These are phyloP conservation scores for Polia nebulosa DNA, from an alignment of 2,888 invertebrate genomes.

Conservation along the genomic window DNA sequence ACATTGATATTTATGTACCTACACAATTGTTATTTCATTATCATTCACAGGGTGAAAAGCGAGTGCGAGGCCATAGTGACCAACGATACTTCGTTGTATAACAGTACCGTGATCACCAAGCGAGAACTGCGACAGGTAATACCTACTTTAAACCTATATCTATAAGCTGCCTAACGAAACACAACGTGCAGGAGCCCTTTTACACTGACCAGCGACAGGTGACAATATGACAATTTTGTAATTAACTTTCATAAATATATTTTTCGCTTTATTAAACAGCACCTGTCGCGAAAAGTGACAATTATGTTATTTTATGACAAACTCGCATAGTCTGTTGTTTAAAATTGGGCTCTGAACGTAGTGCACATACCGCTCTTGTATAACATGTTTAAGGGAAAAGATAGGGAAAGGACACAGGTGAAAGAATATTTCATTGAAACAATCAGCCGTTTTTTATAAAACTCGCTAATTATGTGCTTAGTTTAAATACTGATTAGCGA, in stretches of 20 bases:
- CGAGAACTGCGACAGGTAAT: conserved; percentile 83
- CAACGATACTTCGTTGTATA: conserved; percentile 81
- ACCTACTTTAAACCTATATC: conserved; percentile 13
- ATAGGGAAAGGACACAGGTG: too few species aligned
- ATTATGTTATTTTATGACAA: not conserved
- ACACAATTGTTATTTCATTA: conserved; percentile 65
- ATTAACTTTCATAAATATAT: not conserved
- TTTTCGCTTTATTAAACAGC: too few species aligned
- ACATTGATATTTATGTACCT: conserved; percentile 50
- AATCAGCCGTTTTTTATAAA: too few species aligned
- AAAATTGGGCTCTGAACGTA: not conserved
- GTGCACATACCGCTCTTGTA: not conserved
- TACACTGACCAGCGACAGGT: not conserved
- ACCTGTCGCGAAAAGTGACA: not conserved
- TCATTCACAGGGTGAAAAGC: conserved; percentile 85
- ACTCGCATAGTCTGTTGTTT: not conserved
- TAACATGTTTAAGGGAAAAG: too few species aligned
- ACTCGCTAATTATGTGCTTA: too few species aligned
- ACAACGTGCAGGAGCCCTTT: too few species aligned
- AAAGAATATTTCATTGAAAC: too few species aligned
- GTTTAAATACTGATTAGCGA: too few species aligned
- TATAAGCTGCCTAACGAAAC: not conserved
- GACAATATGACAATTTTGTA: not conserved
- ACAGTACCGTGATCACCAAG: conserved; percentile 77
- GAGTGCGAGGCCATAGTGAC: conserved; percentile 87